These are phyloP conservation scores for Aldrovandia affinis DNA, from an alignment of 2,797 vertebrate genomes.

Conservation along the genomic window DNA sequence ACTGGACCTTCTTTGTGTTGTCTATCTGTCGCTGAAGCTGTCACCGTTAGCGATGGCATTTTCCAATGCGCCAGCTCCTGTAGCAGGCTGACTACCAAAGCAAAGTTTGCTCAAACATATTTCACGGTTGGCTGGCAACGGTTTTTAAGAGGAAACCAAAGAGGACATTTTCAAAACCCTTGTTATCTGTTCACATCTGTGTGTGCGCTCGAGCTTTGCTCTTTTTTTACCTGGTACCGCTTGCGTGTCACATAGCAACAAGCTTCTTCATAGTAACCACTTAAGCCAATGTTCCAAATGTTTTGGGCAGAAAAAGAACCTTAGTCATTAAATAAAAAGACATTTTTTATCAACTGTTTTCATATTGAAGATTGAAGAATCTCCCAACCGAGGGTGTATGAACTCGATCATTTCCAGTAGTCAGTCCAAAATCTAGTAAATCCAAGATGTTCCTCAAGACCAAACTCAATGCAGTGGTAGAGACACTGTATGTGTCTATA, in stretches of 20 bases:
- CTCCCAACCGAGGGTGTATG: not conserved
- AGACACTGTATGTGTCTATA: too few species aligned
- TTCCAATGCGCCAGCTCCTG: not conserved
- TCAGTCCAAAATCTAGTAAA: not conserved
- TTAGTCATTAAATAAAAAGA: not conserved
- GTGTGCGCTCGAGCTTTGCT: not conserved
- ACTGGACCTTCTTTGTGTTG: too few species aligned
- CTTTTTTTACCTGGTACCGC: not conserved
- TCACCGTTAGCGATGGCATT: not conserved
- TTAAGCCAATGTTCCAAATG: not conserved
- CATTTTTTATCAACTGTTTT: not conserved
- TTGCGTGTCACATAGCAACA: not conserved
- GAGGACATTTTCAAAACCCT: not conserved
- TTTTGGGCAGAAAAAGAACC: too few species aligned
- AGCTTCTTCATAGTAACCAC: constrained; percentile 11
- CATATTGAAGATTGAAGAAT: not conserved
- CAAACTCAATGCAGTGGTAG: too few species aligned
- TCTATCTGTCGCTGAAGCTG: not conserved
- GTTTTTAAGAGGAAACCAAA: not conserved
- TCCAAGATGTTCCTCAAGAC: not conserved
- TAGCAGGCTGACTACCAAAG: not conserved
- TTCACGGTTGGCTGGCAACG: not conserved
- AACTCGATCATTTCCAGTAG: not conserved
- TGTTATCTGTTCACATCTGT: not conserved
- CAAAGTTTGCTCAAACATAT: not conserved